Percentiles rank a stretch among this genome's conserved stretches.
phyloP scores from a whole-genome alignment of 2,113 vertebrate genomes.

The Donacobius atricapilla region DNA sequence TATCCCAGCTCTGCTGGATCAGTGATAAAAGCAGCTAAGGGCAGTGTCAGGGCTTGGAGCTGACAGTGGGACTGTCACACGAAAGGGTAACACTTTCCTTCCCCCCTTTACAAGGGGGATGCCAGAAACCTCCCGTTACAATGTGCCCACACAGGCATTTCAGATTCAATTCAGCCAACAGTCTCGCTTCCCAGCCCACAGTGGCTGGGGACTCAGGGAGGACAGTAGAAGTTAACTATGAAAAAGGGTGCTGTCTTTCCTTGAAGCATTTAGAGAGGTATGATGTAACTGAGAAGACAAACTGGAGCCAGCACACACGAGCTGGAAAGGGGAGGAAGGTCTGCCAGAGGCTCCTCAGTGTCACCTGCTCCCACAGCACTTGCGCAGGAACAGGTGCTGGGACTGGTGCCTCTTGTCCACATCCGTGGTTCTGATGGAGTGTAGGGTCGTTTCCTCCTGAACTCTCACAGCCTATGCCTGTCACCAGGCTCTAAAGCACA shows the following conservation, averaged over 20 bases:
- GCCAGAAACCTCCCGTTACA: neutral
- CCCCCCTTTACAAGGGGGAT: neutral
- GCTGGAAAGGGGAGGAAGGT: neutral
- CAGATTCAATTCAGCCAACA: neutral
- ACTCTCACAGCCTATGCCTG: rapidly evolving
- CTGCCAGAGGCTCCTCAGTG: neutral
- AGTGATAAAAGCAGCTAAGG: slow-evolving; percentile 20
- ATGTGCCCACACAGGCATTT: neutral
- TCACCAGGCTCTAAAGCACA: neutral
- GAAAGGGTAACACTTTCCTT: neutral
- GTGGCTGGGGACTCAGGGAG: neutral
- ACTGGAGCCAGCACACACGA: neutral
- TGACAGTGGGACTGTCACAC: neutral
- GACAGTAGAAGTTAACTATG: neutral
- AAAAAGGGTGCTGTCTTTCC: neutral
- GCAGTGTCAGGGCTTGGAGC: neutral
- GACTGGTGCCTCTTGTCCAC: neutral
- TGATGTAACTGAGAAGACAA: neutral
- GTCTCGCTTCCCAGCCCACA: neutral
- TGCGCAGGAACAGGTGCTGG: neutral
- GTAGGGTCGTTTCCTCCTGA: rapidly evolving
- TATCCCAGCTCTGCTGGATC: slow-evolving; percentile 55
- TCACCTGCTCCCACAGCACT: neutral
- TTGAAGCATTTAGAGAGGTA: neutral
- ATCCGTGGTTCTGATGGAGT: rapidly evolving